Evolutionary conservation across 1,140 invertebrate genomes (phyloP).

Genomic region (Lepidurus arcticus): DNA sequence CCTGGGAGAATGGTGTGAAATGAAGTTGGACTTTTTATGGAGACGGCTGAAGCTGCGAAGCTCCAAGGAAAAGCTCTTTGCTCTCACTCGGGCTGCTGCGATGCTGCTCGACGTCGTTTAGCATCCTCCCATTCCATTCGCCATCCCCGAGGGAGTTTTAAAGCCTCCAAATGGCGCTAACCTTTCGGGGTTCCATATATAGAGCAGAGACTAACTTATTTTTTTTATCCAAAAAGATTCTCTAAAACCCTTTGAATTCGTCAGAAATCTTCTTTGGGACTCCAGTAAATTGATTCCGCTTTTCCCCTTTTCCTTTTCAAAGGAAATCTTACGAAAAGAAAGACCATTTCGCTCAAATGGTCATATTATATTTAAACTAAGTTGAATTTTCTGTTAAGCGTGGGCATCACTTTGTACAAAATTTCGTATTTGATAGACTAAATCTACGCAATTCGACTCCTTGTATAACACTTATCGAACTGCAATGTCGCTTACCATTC

Average conservation of each 20-base stretch:
- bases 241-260: conserved; percentile 13
- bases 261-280: not conserved
- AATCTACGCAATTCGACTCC: no score
- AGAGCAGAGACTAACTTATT: conserved; percentile 9
- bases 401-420: no score
- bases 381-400: no score
- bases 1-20: conserved; percentile 21
- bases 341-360: not conserved
- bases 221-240: not conserved
- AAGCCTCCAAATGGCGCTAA: conserved; percentile 9
- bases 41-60: conserved; percentile 1
- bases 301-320: not conserved
- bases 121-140: conserved; percentile 16
- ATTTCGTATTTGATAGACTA: no score
- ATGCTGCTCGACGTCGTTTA: conserved; percentile 18
- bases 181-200: not conserved
- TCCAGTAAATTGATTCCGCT: not conserved
- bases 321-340: not conserved
- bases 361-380: no score
- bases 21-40: conserved; percentile 22
- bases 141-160: conserved; percentile 2
- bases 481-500: no score
- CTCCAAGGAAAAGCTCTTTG: conserved; percentile 11
- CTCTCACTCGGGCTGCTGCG: not conserved
- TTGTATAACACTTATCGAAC: no score